Percentiles rank a stretch among this genome's conserved stretches.
Conservation (phyloP, 2,113 vertebrate genomes). For the Pelvicachromis taeniatus region DNA sequence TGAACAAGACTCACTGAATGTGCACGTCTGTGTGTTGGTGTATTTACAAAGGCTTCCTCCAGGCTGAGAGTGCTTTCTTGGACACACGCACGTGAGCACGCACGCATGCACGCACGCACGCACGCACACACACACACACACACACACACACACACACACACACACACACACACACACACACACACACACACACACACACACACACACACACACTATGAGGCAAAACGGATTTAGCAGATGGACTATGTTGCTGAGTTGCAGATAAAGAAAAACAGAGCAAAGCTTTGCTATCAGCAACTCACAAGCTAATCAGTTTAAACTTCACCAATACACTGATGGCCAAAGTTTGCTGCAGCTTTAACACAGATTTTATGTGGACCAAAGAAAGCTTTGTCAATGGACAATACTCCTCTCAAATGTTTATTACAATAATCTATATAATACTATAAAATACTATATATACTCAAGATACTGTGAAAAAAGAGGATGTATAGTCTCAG, state of each 20-base stretch:
- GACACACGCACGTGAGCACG: neutral
- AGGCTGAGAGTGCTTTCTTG: neutral
- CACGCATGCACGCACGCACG: neutral
- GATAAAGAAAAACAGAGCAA: constrained; percentile 59
- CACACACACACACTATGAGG: no score
- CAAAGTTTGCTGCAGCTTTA: constrained; percentile 17
- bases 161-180: neutral
- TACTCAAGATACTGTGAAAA: neutral
- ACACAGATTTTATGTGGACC: neutral
- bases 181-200: neutral
- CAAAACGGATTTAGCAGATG: constrained; percentile 51
- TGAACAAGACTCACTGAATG: constrained; percentile 10
- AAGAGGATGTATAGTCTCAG: neutral
- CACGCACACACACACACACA: neutral
- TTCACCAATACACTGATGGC: constrained; percentile 32
- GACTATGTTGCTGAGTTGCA: constrained; percentile 53
- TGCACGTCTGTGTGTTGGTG: neutral
- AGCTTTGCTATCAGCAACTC: constrained; percentile 52
- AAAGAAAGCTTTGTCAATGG: neutral
- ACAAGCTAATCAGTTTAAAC: constrained; percentile 65
- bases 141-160: neutral
- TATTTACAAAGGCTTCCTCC: neutral
- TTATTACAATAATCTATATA: neutral
- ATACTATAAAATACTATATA: neutral
- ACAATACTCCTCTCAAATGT: neutral